Conservation (phyloP, 2,888 invertebrate genomes). For the Papilio gigon region DNA sequence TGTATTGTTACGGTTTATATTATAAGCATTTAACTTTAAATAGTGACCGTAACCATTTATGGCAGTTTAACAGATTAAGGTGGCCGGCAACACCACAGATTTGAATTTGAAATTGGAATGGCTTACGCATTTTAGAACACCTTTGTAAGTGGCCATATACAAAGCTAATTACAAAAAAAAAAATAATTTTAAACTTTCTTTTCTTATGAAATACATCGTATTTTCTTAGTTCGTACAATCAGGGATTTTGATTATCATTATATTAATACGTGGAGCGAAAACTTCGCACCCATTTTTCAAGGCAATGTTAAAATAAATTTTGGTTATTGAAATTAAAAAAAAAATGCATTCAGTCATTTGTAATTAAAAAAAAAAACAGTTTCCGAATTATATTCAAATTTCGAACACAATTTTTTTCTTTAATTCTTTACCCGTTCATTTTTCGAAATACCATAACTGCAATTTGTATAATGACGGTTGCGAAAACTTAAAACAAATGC, state of each 20-base stretch:
- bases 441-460: not conserved
- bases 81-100: conserved; percentile 18
- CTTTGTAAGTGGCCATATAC: conserved; percentile 11
- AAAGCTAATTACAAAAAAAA: not conserved
- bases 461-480: not conserved
- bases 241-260: no score
- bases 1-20: conserved; percentile 9
- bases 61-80: conserved; percentile 33
- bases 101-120: conserved; percentile 37
- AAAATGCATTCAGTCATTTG: no score
- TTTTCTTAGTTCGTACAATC: no score
- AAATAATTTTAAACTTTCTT: not conserved
- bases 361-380: no score
- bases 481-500: not conserved
- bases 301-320: no score
- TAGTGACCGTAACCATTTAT: conserved; percentile 28
- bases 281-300: no score
- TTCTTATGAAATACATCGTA: no score
- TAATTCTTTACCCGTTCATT: no score
- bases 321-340: no score
- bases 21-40: conserved; percentile 21
- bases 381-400: no score
- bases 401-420: no score
- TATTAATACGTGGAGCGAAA: no score
- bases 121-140: conserved; percentile 22